Conservation (phyloP, 2,113 vertebrate species). For the Protobothrops mucrosquamatus region DNA sequence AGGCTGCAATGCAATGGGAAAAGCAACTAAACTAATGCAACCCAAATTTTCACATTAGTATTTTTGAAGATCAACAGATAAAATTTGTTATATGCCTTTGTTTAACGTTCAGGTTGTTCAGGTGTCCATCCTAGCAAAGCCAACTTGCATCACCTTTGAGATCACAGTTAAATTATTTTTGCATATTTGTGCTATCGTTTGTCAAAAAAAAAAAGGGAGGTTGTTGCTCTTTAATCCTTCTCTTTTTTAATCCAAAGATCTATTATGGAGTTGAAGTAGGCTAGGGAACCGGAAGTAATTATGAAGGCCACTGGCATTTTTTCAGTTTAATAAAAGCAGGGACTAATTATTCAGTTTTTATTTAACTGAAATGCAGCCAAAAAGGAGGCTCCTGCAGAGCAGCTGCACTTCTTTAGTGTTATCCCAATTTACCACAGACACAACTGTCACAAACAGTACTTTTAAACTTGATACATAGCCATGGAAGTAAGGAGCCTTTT, state of each 20-base stretch:
- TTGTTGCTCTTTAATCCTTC: slow-evolving; percentile 62
- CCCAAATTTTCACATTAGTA: slow-evolving; percentile 26
- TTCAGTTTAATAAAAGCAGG: slow-evolving; percentile 77
- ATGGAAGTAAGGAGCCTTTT: slow-evolving; percentile 82
- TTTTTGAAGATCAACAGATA: slow-evolving; percentile 10
- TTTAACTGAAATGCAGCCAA: slow-evolving; percentile 78
- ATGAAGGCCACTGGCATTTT: slow-evolving; percentile 79
- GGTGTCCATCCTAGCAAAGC: neutral
- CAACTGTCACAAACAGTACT: slow-evolving; percentile 79
- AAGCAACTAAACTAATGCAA: slow-evolving; percentile 7
- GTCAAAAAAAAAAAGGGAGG: neutral
- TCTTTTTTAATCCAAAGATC: slow-evolving; percentile 70
- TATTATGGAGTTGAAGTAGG: slow-evolving; percentile 89
- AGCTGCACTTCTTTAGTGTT: slow-evolving; percentile 78
- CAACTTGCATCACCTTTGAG: slow-evolving; percentile 30
- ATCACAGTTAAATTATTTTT: slow-evolving; percentile 16
- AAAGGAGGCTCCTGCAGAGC: slow-evolving; percentile 76
- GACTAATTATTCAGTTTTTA: slow-evolving; percentile 79
- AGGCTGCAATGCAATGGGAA: slow-evolving; percentile 11
- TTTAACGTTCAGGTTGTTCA: slow-evolving; percentile 27
- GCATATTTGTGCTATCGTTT: neutral
- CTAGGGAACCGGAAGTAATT: slow-evolving; percentile 89
- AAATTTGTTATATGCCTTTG: neutral
- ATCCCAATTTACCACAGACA: slow-evolving; percentile 81
- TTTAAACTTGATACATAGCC: slow-evolving; percentile 78